Evolutionary conservation across 2,797 vertebrate genomes (phyloP).

Genomic region (Eulemur albifrons): DNA sequence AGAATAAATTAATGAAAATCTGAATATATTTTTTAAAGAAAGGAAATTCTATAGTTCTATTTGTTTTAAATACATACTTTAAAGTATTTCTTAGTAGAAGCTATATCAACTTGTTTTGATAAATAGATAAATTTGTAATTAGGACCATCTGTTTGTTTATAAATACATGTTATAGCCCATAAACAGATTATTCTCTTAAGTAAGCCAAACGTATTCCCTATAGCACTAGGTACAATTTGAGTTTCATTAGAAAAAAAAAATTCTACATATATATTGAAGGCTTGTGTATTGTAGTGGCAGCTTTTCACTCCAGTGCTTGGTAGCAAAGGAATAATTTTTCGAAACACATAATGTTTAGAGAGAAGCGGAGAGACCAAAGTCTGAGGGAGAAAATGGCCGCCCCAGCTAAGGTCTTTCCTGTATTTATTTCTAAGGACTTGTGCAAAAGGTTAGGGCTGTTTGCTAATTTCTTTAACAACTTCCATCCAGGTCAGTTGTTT

Average conservation of each 20-base stretch:
- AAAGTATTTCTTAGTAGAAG: not conserved
- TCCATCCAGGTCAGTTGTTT: too few relatives aligned
- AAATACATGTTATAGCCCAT: not conserved
- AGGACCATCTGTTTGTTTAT: not conserved
- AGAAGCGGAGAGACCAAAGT: too few relatives aligned
- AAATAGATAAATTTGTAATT: conserved; percentile 37
- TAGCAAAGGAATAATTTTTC: too few relatives aligned
- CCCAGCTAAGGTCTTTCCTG: too few relatives aligned
- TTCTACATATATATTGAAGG: not conserved
- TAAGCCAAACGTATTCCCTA: not conserved
- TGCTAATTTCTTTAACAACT: too few relatives aligned
- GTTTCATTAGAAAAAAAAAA: not conserved
- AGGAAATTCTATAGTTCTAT: not conserved
- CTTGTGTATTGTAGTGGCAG: not conserved
- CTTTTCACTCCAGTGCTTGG: too few relatives aligned
- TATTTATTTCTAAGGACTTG: too few relatives aligned
- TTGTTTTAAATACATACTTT: not conserved
- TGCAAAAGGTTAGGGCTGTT: too few relatives aligned
- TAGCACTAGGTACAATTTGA: not conserved
- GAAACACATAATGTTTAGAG: too few relatives aligned
- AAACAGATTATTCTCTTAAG: conserved; percentile 37
- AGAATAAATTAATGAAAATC: not conserved
- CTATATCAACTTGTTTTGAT: not conserved
- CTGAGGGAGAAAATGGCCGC: too few relatives aligned
- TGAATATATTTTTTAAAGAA: not conserved